These are phyloP conservation scores for Mactromeris polynyma DNA, from an alignment of 2,888 invertebrate species.

Conservation along the genomic window DNA sequence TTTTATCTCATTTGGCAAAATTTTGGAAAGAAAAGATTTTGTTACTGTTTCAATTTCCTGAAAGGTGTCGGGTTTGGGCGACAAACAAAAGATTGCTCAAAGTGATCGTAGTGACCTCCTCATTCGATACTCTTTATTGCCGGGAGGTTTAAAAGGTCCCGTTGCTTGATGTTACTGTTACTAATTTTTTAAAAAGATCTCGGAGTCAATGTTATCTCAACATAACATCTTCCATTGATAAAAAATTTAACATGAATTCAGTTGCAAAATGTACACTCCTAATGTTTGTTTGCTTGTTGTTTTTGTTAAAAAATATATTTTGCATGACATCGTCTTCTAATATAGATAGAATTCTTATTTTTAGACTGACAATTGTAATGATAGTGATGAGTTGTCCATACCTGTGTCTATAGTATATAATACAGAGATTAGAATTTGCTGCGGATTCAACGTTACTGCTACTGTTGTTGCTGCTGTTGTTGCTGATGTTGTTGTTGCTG, in stretches of 20 bases:
- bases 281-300: background rate
- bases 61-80: constrained; percentile 21
- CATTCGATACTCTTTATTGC: constrained; percentile 56
- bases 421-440: no score
- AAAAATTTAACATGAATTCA: constrained; percentile 1
- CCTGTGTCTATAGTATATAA: no score
- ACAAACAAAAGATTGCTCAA: constrained; percentile 50
- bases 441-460: no score
- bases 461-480: no score
- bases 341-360: no score
- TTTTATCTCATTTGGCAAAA: constrained; percentile 18
- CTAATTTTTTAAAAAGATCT: constrained; percentile 9
- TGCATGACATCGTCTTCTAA: background rate
- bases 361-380: no score
- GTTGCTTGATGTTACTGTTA: constrained; percentile 33
- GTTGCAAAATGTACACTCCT: background rate
- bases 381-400: no score
- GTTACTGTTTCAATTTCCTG: constrained; percentile 56
- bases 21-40: constrained; percentile 36
- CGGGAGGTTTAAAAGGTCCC: constrained; percentile 41
- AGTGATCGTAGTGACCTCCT: constrained; percentile 53
- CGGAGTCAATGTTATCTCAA: constrained; percentile 12
- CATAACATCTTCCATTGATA: constrained; percentile 5
- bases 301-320: background rate
- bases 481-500: no score